A percentile compares a stretch with the other conserved stretches of the same genome.
These are phyloP conservation scores for Phortica variegata DNA, from an alignment of 1,140 invertebrate species.

Conservation along the genomic window DNA sequence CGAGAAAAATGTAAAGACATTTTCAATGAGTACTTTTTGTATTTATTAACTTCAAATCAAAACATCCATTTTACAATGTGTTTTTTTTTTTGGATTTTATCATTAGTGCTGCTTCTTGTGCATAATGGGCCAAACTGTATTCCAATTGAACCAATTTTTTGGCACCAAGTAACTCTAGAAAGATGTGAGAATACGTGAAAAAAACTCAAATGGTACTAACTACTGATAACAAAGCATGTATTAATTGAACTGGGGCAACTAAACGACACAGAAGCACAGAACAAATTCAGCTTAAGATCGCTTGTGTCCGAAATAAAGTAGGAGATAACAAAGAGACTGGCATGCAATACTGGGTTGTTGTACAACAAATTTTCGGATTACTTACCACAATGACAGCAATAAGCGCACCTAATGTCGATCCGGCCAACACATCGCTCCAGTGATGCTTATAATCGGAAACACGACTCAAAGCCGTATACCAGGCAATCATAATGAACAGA, in stretches of 20 bases:
- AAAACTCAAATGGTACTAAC: neutral
- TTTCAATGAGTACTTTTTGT: no score
- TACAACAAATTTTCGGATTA: conserved; percentile 14
- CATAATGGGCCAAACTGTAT: conserved; percentile 38
- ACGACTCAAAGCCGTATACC: conserved; percentile 80
- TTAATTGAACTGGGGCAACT: neutral
- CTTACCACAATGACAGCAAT: conserved; percentile 64
- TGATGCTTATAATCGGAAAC: conserved; percentile 97
- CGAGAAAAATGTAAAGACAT: no score
- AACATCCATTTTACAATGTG: conserved; percentile 7
- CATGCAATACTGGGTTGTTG: no score
- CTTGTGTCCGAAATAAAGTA: no score
- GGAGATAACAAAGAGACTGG: no score
- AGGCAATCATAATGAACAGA: conserved; percentile 70
- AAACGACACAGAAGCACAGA: neutral
- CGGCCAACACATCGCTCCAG: conserved; percentile 69
- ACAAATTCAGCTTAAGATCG: neutral
- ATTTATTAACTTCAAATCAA: no score
- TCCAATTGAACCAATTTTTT: conserved; percentile 45
- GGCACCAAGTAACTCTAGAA: conserved; percentile 45
- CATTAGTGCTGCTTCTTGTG: conserved; percentile 21
- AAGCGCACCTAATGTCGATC: conserved; percentile 61
- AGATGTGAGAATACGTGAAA: conserved; percentile 20
- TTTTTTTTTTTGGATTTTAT: neutral
- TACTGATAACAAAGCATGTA: neutral